phyloP scores from a whole-genome alignment of 2,797 vertebrate genomes.

The Octomys mimax region DNA sequence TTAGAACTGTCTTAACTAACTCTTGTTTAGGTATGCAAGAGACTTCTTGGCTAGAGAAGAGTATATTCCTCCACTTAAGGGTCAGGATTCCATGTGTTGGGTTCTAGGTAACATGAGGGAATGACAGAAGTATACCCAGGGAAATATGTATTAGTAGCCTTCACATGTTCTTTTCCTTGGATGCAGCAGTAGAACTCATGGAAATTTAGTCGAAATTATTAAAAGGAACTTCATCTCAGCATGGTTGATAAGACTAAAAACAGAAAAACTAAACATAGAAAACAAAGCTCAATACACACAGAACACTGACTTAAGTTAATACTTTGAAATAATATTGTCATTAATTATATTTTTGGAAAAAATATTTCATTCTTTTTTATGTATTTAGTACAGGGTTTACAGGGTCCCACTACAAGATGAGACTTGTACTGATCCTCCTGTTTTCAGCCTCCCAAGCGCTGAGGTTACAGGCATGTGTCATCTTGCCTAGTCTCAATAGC shows the following conservation, averaged over 20 bases:
- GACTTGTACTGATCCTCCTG: too few relatives aligned
- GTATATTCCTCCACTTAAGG: neutral
- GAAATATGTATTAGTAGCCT: neutral
- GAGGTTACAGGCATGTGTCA: too few relatives aligned
- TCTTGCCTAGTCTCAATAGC: too few relatives aligned
- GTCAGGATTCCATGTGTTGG: neutral
- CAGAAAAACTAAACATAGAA: neutral
- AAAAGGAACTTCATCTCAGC: neutral
- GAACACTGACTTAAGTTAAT: neutral
- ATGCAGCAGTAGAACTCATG: neutral
- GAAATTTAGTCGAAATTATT: neutral
- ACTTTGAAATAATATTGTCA: constrained; percentile 39
- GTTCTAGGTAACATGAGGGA: neutral
- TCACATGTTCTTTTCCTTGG: neutral
- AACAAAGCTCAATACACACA: neutral
- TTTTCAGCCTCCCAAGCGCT: too few relatives aligned
- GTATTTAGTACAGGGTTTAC: too few relatives aligned
- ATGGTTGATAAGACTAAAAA: neutral
- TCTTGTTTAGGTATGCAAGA: neutral
- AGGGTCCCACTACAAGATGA: too few relatives aligned
- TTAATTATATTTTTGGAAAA: constrained; percentile 23
- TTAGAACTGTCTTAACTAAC: neutral
- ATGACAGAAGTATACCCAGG: neutral
- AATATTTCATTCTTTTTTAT: neutral
- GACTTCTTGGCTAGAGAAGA: neutral